Evolutionary conservation across 2,888 invertebrate species (phyloP), one percentile per base, ranked within the genome.

Genomic region (Brachylomia viminalis): DNA sequence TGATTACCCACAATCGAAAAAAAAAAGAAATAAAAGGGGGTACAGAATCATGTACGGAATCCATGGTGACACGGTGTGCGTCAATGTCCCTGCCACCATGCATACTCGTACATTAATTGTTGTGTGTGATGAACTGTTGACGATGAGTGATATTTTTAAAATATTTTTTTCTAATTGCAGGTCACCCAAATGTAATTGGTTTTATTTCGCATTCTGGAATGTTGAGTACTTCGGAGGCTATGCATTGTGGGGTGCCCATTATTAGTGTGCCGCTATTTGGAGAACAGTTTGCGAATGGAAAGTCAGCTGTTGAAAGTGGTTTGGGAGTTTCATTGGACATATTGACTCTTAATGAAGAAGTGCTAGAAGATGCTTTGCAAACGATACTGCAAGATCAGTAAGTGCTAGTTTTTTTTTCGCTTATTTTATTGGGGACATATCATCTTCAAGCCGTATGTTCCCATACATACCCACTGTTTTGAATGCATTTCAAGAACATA

Each of bases 131-230:
- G 38, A 5, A 33, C 5, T 33, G 5, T 2, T 33, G 33, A 33
- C n/a, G 5, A 38, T 38, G 11, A 58, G 42, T 17, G 17, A 33
- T 49, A 20, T 27, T 20, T 56, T 49, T n/a, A 47, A 33, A n/a
- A 2, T 17, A n/a, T 7, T 30, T 10, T 72, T 62, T 6, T 27
- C 13, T 77, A 10, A 64, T 75, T 61, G 1, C 85, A 97, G 97
- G 95, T 90, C 96, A 97, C 88, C 94, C 95, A 8, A 97, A 97
- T 75, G 95, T 97, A 13, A 92, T 93, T 86, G 95, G 93, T 3
- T 97, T 97, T 86, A 94, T 97, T 56, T 93, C 95, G 0, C 97
- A 97, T 85, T 97, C 96, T 27, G 97, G 97, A 23, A 94, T 97
- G 86, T 89, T 97, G 76, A 96, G 97, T 70, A 93, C 94, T 11